These are phyloP conservation scores for Passerina amoena DNA, from an alignment of 2,113 vertebrate genomes.

Conservation along the genomic window DNA sequence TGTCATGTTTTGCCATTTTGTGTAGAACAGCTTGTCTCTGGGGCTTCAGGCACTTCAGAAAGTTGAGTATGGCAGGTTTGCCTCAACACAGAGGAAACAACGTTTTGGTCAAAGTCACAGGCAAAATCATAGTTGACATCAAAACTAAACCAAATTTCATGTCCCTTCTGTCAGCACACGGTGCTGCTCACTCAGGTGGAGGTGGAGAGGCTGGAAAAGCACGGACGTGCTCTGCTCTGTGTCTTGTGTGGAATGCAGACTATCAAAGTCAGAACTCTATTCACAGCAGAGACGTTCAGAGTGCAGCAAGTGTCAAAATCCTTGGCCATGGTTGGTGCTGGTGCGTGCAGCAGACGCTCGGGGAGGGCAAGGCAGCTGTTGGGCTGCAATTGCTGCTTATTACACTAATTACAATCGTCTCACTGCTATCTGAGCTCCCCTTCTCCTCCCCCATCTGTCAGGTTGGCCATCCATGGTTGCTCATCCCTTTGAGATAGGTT, in stretches of 20 bases:
- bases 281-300: neutral
- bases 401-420: slow-evolving; percentile 36
- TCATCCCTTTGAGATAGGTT: neutral
- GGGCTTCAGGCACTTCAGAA: neutral
- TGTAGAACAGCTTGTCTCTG: neutral
- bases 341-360: neutral
- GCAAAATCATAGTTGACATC: neutral
- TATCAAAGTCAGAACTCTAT: neutral
- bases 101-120: neutral
- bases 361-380: slow-evolving; percentile 12
- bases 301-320: neutral
- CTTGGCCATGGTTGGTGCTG: neutral
- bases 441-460: neutral
- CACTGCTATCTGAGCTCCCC: neutral
- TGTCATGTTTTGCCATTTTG: neutral
- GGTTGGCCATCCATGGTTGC: slow-evolving; percentile 12
- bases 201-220: neutral
- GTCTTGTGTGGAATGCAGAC: neutral
- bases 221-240: neutral
- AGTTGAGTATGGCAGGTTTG: neutral
- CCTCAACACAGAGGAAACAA: neutral
- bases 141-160: neutral
- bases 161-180: neutral
- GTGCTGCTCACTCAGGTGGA: neutral
- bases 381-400: slow-evolving; percentile 14